Evolutionary conservation across 2,888 invertebrate species (phyloP), one percentile per base, ranked within the genome.

Genomic region (Saturnia japonica): DNA sequence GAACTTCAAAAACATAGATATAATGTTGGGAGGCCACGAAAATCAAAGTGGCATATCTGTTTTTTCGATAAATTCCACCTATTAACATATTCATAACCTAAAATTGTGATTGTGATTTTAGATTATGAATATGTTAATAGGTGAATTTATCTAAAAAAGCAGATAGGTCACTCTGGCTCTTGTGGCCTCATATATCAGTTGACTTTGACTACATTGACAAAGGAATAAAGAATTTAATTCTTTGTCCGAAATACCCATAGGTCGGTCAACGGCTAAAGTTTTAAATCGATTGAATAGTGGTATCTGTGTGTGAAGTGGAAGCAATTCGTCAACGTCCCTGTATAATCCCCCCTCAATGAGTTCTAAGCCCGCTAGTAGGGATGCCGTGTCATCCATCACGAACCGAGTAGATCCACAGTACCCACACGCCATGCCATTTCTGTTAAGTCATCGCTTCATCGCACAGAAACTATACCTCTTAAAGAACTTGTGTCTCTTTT

Each of bases 331-430:
- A 92, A 91, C 88, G 93, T 92, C 92, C 81, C 84, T 82, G 85
- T 88, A 88, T 93, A 93, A 93, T 91, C 91, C 91, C 83, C 85
- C 88, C 88, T 90, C 91, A 90, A 91, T 91, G 91, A 90, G 89
- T 86, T 85, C 85, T 90, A 89, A 90, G 90, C 90, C 85, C 81
- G 86, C 82, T 81, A 81, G 80, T 84, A 86, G 85, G 86, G 90
- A 88, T 87, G 90, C 88, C 85, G 85, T 85, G 80, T 88, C 89
- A 93, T 92, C 90, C 88, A 93, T 93, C 92, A 93, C 88, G 72
- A 81, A 74, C 76, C 75, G 81, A 85, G 84, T 82, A 79, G 79
- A 78, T 77, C 78, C 81, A 81, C 80, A 76, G 81, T 79, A 75
- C 78, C 79, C 82, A 76, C 77, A 73, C 79, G 77, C 75, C 77